A percentile compares a stretch with the other conserved stretches of the same genome.
These are phyloP conservation scores for Berghia stephanieae DNA, from an alignment of 1,140 invertebrate species.

Conservation along the genomic window DNA sequence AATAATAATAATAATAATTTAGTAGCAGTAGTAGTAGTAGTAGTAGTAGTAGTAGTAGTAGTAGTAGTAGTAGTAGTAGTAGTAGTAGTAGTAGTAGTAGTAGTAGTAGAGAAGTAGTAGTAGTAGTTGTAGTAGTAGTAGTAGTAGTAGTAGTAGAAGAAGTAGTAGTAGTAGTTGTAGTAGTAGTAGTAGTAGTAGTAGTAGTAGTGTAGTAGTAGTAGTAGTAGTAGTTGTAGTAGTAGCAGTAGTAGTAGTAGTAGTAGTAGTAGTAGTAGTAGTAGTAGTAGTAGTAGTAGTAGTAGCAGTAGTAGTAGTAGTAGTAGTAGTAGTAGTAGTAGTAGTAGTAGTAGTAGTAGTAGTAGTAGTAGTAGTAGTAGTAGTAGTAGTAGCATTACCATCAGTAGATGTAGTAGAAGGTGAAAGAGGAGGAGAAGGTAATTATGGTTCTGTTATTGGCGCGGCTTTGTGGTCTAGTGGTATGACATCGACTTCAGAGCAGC, in stretches of 20 bases:
- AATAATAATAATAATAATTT: no score
- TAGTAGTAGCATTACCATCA: neutral
- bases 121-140: conserved; percentile 7
- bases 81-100: conserved; percentile 7
- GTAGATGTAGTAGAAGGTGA: neutral
- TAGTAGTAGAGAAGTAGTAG: no score
- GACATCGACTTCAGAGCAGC: no score
- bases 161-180: no score
- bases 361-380: neutral
- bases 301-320: conserved; percentile 3
- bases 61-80: conserved; percentile 7
- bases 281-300: conserved; percentile 7
- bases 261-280: conserved; percentile 8
- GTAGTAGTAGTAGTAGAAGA: no score
- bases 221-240: neutral
- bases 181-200: no score
- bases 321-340: conserved; percentile 8
- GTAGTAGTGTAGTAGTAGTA: no score
- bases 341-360: conserved; percentile 7
- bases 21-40: no score
- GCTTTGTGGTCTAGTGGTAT: no score
- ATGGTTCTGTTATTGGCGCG: no score
- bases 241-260: conserved; percentile 3
- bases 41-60: conserved; percentile 8
- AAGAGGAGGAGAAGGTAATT: neutral